phyloP scores from a whole-genome alignment of 2,888 invertebrate species.

The Lampropteryx suffumata region DNA sequence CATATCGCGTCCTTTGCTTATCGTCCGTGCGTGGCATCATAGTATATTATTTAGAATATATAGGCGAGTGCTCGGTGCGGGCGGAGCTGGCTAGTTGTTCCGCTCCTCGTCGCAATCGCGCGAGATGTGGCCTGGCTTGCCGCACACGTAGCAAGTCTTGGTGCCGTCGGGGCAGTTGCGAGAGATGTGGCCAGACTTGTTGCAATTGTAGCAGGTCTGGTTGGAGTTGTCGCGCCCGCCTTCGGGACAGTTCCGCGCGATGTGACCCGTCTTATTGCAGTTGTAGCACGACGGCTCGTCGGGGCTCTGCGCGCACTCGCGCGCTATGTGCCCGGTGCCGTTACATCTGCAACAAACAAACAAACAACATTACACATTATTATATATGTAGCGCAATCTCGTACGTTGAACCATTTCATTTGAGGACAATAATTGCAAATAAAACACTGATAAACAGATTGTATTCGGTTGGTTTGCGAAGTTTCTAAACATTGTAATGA shows the following conservation, averaged over 20 bases:
- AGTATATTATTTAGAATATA: constrained; percentile 68
- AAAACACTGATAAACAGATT: not conserved
- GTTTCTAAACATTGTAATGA: not conserved
- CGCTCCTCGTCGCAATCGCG: constrained; percentile 94
- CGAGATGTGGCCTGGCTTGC: constrained; percentile 95
- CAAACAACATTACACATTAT: not conserved
- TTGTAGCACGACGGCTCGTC: constrained; percentile 96
- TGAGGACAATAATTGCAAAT: not conserved
- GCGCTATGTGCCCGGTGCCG: constrained; percentile 96
- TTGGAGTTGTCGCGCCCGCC: constrained; percentile 86
- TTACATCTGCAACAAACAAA: constrained; percentile 86
- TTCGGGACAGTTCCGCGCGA: constrained; percentile 93
- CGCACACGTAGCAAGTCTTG: constrained; percentile 96
- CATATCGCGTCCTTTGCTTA: constrained; percentile 79
- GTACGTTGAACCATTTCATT: too few relatives aligned
- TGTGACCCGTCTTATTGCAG: constrained; percentile 97
- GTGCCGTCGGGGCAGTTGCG: constrained; percentile 93
- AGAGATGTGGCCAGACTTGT: constrained; percentile 95
- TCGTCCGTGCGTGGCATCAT: constrained; percentile 80
- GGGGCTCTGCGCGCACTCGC: constrained; percentile 93
- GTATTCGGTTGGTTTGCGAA: not conserved
- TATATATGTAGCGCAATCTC: too few relatives aligned
- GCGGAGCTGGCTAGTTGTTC: constrained; percentile 65
- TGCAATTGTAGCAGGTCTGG: constrained; percentile 96
- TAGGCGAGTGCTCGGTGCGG: constrained; percentile 39